Base-by-base conservation (phyloP, 2,113 vertebrate species). In the Hassar affinis region DNA sequence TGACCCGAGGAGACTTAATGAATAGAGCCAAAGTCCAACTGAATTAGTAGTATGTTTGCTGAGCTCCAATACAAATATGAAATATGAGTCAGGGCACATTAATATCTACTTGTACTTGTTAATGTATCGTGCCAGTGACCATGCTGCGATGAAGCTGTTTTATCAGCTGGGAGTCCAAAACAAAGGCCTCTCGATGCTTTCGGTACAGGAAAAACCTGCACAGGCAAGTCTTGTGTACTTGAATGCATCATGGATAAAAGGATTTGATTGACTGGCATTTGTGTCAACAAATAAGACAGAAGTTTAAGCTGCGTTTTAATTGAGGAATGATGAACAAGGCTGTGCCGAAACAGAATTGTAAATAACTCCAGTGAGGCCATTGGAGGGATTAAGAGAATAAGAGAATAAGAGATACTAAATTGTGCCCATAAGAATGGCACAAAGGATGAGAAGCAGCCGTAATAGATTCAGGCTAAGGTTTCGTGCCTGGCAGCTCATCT, bases 201-300 rank as follows among this genome's bases (percentile, higher is more conserved):
- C 0, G 30, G 84, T 82, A 83, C 81, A 74, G 82, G 88, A 85
- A 92, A 87, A 88, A 91, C 89, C 87, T 81, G 76, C 27, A 88
- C 91, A 91, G 78, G 90, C 89, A 80, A 52, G 68, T 69, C 2
- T 1, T 84, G 38, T 85, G 84, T 76, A 88, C 84, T 59, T 82
- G 80, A 12, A 27, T 86, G 86, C 88, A 85, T 85, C 86, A 88
- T 88, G 51, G 85, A 86, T 85, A 88, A 81, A 84, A 86, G 90
- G 88, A 90, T 91, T 84, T 89, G 80, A 87, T 38, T 85, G 84
- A 90, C 87, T 88, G 88, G 88, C 88, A 91, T 89, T 91, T 91
- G 89, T 91, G 91, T 93, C 92, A 91, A 91, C 90, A 83, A 85
- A 84, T 86, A 82, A 90, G 86, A 89, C 86, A 64, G 89, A 87